Evolutionary conservation across 1,140 invertebrate species (phyloP).

Genomic region (Pararge aegeria): DNA sequence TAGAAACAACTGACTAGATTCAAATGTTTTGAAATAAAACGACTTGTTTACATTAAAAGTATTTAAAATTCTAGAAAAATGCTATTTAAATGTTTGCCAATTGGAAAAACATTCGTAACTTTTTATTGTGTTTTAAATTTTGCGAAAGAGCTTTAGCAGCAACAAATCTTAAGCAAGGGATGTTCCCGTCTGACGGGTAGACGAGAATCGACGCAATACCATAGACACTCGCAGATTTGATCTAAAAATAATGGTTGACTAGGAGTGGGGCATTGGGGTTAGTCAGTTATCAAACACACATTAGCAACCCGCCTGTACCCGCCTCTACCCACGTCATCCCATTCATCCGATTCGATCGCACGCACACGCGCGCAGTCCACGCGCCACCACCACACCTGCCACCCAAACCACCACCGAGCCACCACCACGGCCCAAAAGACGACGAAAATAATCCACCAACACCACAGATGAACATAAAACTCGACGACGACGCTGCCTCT

Average conservation of each 20-base stretch:
- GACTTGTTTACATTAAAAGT: too few species aligned
- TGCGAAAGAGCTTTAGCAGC: too few species aligned
- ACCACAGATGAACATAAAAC: slow-evolving; percentile 38
- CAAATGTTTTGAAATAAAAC: neutral
- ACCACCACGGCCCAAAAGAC: slow-evolving; percentile 26
- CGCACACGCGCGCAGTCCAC: slow-evolving; percentile 51
- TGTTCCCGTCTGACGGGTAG: neutral
- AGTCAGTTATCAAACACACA: slow-evolving; percentile 63
- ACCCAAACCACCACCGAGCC: slow-evolving; percentile 22
- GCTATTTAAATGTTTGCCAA: too few species aligned
- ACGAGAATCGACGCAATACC: slow-evolving; percentile 36
- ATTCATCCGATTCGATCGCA: slow-evolving; percentile 70
- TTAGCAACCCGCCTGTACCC: slow-evolving; percentile 41
- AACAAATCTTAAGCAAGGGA: too few species aligned
- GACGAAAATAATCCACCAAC: slow-evolving; percentile 29
- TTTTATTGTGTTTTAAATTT: too few species aligned
- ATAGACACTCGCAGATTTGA: slow-evolving; percentile 29
- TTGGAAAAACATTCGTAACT: too few species aligned
- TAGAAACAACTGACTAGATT: slow-evolving; percentile 2
- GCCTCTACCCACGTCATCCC: slow-evolving; percentile 62
- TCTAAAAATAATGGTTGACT: slow-evolving; percentile 68
- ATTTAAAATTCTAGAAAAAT: too few species aligned
- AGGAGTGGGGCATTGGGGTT: slow-evolving; percentile 46
- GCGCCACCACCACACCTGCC: slow-evolving; percentile 35
- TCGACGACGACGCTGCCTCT: slow-evolving; percentile 40